Conservation (phyloP, 2,113 vertebrate species). For the Pterophyllum scalare region DNA sequence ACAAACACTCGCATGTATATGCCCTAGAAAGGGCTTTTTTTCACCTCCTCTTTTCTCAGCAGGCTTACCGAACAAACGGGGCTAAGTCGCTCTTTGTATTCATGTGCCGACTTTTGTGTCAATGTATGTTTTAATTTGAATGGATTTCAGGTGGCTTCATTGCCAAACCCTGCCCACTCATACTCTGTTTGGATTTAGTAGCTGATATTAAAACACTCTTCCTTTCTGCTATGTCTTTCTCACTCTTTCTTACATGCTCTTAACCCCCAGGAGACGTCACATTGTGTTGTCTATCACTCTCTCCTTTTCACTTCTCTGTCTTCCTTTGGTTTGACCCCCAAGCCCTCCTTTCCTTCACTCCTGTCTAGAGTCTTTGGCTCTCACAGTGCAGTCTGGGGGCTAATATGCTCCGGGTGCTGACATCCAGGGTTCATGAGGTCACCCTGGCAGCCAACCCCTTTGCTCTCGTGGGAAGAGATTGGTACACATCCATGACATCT, state of each 20-base stretch:
- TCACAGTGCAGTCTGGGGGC: constrained; percentile 4
- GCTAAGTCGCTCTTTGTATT: constrained; percentile 60
- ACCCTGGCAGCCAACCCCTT: background rate
- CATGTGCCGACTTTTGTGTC: constrained; percentile 26
- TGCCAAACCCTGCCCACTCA: constrained; percentile 10
- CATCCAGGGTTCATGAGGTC: constrained; percentile 39
- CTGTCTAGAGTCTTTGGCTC: background rate
- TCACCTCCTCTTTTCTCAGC: background rate
- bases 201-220: constrained; percentile 35
- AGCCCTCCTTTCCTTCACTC: background rate
- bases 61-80: constrained; percentile 35
- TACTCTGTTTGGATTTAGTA: constrained; percentile 16
- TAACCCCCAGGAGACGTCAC: constrained; percentile 31
- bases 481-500: background rate
- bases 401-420: constrained; percentile 15
- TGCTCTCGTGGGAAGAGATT: constrained; percentile 32
- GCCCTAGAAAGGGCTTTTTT: constrained; percentile 8
- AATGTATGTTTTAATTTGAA: constrained; percentile 59
- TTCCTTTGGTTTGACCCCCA: constrained; percentile 7
- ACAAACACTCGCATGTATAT: constrained; percentile 47
- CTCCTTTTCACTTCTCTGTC: background rate
- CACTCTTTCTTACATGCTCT: constrained; percentile 21
- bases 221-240: background rate
- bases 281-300: constrained; percentile 38
- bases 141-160: constrained; percentile 51